phyloP scores from a whole-genome alignment of 2,113 vertebrate genomes.

The Xerus inauris region DNA sequence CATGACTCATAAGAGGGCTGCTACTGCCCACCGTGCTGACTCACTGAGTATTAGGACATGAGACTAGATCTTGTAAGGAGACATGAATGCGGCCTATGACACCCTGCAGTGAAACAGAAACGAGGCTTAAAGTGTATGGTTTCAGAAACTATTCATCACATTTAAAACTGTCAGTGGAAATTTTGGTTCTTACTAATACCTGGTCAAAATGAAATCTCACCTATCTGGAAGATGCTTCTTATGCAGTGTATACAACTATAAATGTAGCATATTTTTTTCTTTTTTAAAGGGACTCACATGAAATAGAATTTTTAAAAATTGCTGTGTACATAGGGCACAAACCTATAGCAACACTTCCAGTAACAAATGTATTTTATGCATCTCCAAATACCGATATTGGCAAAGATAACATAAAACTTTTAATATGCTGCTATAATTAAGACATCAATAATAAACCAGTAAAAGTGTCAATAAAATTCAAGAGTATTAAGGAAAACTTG shows the following conservation, averaged over 20 bases:
- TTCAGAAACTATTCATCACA: neutral
- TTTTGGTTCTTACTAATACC: neutral
- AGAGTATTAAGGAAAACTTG: slow-evolving; percentile 24
- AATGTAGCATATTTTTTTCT: neutral
- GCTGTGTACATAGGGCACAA: neutral
- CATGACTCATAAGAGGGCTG: neutral
- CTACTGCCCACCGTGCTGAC: neutral
- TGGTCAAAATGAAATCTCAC: neutral
- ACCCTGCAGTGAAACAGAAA: neutral
- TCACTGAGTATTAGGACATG: neutral
- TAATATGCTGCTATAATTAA: neutral
- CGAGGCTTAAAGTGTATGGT: neutral
- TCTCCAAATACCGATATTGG: neutral
- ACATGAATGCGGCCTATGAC: neutral
- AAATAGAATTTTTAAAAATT: slow-evolving; percentile 48
- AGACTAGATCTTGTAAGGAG: neutral
- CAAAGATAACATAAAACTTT: slow-evolving; percentile 34
- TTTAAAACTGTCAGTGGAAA: slow-evolving; percentile 17
- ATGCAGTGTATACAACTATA: neutral
- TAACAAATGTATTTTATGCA: neutral
- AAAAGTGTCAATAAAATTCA: neutral
- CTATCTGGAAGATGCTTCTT: slow-evolving; percentile 17
- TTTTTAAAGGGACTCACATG: neutral
- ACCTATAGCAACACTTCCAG: neutral
- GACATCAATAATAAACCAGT: neutral